These are phyloP conservation scores for Sthenelais limicola DNA, from an alignment of 2,888 invertebrate species.

Conservation along the genomic window DNA sequence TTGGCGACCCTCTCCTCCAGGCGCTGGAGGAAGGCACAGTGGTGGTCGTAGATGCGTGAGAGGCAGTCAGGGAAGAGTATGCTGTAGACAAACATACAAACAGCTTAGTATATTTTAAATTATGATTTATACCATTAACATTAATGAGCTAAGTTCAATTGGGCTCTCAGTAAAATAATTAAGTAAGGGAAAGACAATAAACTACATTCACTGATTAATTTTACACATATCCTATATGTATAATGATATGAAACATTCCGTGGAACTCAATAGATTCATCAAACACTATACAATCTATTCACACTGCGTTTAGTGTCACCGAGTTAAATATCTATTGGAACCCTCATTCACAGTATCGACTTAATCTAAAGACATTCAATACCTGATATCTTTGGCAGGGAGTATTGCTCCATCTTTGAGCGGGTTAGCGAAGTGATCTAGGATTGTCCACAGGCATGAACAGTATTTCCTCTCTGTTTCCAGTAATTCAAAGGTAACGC, in stretches of 20 bases:
- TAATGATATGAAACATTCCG: no score
- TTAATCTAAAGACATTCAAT: no score
- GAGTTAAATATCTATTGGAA: no score
- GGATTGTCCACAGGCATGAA: conserved; percentile 71
- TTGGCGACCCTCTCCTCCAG: conserved; percentile 71
- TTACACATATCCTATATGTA: no score
- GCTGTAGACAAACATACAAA: conserved; percentile 54
- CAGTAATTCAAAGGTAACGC: conserved; percentile 69
- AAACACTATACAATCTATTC: no score
- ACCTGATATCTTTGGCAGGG: conserved; percentile 65
- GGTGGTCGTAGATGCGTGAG: conserved; percentile 71
- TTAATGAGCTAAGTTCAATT: background rate
- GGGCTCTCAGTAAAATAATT: no score
- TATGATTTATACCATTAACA: background rate
- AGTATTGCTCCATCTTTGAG: conserved; percentile 65
- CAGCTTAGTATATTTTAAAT: background rate
- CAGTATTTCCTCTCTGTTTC: conserved; percentile 74
- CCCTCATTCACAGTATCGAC: no score
- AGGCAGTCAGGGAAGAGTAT: conserved; percentile 73
- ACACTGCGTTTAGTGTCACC: no score
- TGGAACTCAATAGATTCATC: no score
- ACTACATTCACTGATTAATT: no score
- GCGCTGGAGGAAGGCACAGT: conserved; percentile 70
- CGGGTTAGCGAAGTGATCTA: conserved; percentile 71
- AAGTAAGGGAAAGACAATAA: no score